Base-by-base conservation (phyloP, 2,797 vertebrate species). In the Halcyon chelicuti region DNA sequence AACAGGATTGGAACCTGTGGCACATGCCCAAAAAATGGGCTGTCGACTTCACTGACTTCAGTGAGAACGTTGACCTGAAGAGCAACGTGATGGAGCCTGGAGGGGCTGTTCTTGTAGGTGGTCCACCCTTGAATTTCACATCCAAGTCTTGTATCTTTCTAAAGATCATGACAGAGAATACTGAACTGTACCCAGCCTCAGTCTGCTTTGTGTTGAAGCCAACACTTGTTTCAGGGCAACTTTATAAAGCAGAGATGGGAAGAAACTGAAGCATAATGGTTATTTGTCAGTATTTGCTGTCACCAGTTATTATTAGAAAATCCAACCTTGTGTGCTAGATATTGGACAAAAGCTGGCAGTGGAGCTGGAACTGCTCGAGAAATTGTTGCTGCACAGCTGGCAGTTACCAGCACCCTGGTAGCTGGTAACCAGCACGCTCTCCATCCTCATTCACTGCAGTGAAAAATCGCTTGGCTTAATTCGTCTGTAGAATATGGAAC, bases 241-340 rank as follows among this genome's bases (percentile, higher is more conserved):
- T 77, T 74, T 33, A 19, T 78, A 47, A 70, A 92, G 73, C 71
- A 88, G 55, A 87, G 18, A 5, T 12, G 28, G 35, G 47, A 93
- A 73, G 74, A 88, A 93, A 67, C 40, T 31, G 83, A 52, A 88
- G 37, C 29, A 18, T 60, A 29, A 61, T 39, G 11, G 26, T 54
- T 81, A 39, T 81, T 68, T 86, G 63, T 88, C 75, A 65, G 58
- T 73, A 65, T 88, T 90, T 93, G 71, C 71, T 95, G 78, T 93
- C 84, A 70, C 28, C 8, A 66, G 67, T 70, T 74, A 70, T 73
- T 76, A 77, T 25, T 15, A 87, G 83, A 46, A 95, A 86, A 89
- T 57, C n/a, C 47, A 73, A 0, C 37, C 82, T 76, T 79, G 33
- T 37, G 8, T 54, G 3, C 14, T 61, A 40, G 37, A 29, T 75